Evolutionary conservation across 2,888 invertebrate species (phyloP).

Genomic region (Syrphus vitripennis): DNA sequence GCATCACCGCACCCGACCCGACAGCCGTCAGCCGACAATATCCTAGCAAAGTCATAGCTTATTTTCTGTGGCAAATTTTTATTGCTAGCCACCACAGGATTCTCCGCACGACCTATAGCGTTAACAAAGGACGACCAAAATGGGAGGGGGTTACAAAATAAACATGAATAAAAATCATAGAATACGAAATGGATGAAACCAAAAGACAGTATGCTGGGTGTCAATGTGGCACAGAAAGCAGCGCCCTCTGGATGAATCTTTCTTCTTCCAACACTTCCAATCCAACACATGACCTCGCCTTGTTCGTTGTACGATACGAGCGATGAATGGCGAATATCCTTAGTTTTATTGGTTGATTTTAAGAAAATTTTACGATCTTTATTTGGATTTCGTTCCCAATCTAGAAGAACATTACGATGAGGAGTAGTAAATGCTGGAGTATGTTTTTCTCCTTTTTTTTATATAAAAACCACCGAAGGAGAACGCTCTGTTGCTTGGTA

Average conservation of each 20-base stretch:
- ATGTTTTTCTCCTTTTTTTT: background rate
- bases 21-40: background rate
- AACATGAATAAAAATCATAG: conserved; percentile 34
- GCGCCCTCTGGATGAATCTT: conserved; percentile 11
- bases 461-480: background rate
- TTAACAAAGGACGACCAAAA: conserved; percentile 6
- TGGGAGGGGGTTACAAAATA: background rate
- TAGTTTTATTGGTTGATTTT: conserved; percentile 71
- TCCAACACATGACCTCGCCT: background rate
- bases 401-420: conserved; percentile 34
- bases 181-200: conserved; percentile 55
- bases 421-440: background rate
- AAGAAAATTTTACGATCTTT: conserved; percentile 66
- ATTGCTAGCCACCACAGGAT: conserved; percentile 59
- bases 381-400: conserved; percentile 66
- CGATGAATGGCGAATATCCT: conserved; percentile 56
- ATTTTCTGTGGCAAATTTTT: conserved; percentile 69
- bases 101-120: conserved; percentile 21
- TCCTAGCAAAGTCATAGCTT: conserved; percentile 21
- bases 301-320: conserved; percentile 34
- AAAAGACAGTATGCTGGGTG: conserved; percentile 59
- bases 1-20: background rate
- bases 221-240: conserved; percentile 13
- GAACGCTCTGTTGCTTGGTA: background rate
- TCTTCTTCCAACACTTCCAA: background rate